These are phyloP conservation scores for Nettapus auritus DNA, from an alignment of 2,113 vertebrate genomes.

Conservation along the genomic window DNA sequence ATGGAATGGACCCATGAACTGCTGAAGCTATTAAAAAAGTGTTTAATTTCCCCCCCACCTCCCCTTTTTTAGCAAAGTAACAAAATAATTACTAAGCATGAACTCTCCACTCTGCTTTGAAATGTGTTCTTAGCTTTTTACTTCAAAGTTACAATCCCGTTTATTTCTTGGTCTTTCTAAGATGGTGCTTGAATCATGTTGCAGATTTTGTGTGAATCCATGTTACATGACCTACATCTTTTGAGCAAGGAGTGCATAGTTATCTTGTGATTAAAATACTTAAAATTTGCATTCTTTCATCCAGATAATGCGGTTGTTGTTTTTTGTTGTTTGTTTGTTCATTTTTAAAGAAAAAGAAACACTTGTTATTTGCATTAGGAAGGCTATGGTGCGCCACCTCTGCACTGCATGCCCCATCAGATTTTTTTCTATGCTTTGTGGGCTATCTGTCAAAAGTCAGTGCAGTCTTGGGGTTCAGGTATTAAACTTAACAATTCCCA, in stretches of 20 bases:
- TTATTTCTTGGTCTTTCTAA: not conserved
- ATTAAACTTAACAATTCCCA: not conserved
- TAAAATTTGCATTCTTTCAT: not conserved
- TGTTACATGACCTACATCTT: not conserved
- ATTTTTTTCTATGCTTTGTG: not conserved
- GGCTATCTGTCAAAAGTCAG: not conserved
- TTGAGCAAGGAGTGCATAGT: not conserved
- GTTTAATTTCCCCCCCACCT: not conserved
- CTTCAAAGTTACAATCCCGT: not conserved
- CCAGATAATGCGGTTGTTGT: not conserved
- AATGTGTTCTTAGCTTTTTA: not conserved
- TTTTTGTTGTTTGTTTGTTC: too few relatives aligned
- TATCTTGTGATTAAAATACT: not conserved
- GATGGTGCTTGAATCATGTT: not conserved
- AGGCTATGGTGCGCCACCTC: not conserved
- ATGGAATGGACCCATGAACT: not conserved
- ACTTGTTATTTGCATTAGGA: not conserved
- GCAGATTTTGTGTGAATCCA: not conserved
- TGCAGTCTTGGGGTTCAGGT: not conserved
- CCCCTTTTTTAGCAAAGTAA: not conserved
- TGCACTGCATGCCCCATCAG: not conserved
- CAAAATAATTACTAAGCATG: not conserved
- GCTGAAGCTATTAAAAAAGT: not conserved
- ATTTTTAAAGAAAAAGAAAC: not conserved
- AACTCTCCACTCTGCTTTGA: not conserved